Conservation (phyloP, 2,113 vertebrate species). For the Melanostigma gelatinosum region DNA sequence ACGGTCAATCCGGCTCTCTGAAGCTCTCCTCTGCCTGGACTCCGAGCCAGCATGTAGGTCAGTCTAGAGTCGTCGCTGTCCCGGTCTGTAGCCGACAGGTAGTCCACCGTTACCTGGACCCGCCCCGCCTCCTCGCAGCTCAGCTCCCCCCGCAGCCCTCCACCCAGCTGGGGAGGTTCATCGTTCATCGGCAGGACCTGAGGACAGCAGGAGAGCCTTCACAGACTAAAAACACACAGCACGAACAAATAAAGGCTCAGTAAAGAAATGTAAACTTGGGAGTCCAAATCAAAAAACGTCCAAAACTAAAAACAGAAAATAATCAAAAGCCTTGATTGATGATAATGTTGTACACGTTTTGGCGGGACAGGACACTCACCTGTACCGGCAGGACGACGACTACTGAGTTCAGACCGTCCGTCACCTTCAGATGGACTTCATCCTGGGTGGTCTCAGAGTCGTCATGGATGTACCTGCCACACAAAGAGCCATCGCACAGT, state of each 20-base stretch:
- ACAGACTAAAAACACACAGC: not conserved
- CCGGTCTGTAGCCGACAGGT: conserved; percentile 76
- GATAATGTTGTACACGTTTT: not conserved
- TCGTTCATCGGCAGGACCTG: conserved; percentile 78
- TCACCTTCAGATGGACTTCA: conserved; percentile 84
- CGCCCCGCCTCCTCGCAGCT: conserved; percentile 68
- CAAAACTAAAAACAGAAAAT: too few relatives aligned
- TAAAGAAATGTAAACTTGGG: too few relatives aligned
- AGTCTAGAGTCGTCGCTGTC: conserved; percentile 78
- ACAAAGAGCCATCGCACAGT: not conserved
- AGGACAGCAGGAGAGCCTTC: not conserved
- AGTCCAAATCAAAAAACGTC: too few relatives aligned
- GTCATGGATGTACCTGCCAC: conserved; percentile 88
- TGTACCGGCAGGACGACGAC: conserved; percentile 74
- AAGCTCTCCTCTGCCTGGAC: conserved; percentile 67
- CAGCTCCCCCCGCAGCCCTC: conserved; percentile 67
- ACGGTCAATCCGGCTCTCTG: conserved; percentile 67
- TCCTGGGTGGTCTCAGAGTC: conserved; percentile 90
- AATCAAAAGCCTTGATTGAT: not conserved
- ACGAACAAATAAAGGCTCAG: too few relatives aligned
- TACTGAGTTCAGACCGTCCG: conserved; percentile 89
- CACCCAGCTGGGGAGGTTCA: conserved; percentile 72
- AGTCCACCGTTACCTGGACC: conserved; percentile 75
- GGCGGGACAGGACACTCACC: conserved; percentile 34
- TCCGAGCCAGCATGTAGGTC: conserved; percentile 73